A percentile compares a stretch with the other conserved stretches of the same genome.
phyloP scores from a whole-genome alignment of 2,888 invertebrate genomes.

The Melipona bicolor region DNA sequence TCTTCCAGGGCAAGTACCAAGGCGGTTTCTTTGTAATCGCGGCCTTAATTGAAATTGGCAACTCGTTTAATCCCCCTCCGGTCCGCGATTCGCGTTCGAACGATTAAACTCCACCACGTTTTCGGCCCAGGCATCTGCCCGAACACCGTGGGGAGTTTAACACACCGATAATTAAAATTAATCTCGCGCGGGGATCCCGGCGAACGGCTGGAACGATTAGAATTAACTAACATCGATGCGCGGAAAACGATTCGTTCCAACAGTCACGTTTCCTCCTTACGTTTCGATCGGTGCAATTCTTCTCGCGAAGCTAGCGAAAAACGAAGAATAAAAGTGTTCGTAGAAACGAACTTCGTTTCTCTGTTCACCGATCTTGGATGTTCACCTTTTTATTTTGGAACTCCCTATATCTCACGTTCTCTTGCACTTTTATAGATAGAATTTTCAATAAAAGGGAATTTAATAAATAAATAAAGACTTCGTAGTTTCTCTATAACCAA shows the following conservation, averaged over 20 bases:
- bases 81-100: constrained; percentile 17
- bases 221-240: neutral
- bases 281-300: too few species aligned
- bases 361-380: too few species aligned
- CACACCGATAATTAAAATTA: constrained; percentile 1
- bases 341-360: too few species aligned
- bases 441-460: too few species aligned
- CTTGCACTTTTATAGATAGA: too few species aligned
- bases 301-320: too few species aligned
- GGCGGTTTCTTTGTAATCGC: constrained; percentile 47
- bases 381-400: too few species aligned
- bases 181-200: neutral
- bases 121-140: neutral
- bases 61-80: constrained; percentile 45
- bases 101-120: constrained; percentile 35
- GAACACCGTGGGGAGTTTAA: neutral
- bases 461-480: too few species aligned
- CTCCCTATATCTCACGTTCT: too few species aligned
- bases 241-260: neutral
- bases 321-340: too few species aligned
- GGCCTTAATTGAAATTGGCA: constrained; percentile 57
- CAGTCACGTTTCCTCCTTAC: neutral
- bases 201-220: neutral
- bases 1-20: constrained; percentile 2
- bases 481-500: too few species aligned